A percentile compares a stretch with the other conserved stretches of the same genome.
Evolutionary conservation across 1,140 invertebrate genomes (phyloP).

Genomic region (Capitella teleta): DNA sequence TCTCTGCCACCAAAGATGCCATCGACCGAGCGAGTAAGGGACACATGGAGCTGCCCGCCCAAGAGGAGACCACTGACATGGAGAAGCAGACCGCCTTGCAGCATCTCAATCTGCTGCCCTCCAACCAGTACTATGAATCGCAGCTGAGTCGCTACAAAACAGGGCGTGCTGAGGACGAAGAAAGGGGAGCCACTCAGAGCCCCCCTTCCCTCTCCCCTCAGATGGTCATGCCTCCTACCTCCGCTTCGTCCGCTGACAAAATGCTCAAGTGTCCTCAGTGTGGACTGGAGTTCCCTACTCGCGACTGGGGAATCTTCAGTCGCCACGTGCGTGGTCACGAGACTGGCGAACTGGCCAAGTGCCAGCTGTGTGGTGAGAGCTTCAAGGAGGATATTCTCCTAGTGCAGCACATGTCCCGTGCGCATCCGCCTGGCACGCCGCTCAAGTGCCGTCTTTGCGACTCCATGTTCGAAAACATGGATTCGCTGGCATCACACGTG

Average conservation of each 20-base stretch:
- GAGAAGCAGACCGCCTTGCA: neutral
- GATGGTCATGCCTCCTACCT: neutral
- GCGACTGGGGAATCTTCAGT: slow-evolving; percentile 1
- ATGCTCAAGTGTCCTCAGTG: neutral
- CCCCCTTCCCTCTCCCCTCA: neutral
- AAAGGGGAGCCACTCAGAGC: neutral
- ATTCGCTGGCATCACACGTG: neutral
- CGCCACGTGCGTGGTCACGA: neutral
- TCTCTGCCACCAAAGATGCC: slow-evolving; percentile 4
- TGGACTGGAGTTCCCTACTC: neutral
- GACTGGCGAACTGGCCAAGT: neutral
- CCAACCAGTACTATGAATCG: too few species aligned
- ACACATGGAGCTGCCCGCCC: neutral
- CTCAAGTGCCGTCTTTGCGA: neutral
- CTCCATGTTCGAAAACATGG: neutral
- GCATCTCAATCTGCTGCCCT: too few species aligned
- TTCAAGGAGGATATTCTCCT: neutral
- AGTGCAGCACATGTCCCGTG: neutral
- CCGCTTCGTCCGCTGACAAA: neutral
- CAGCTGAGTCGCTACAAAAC: too few species aligned
- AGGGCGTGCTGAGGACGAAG: neutral
- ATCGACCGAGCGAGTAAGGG: neutral
- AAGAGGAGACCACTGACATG: neutral
- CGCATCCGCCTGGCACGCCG: neutral
- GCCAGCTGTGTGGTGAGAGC: neutral